Percentiles rank a stretch among this genome's conserved stretches.
Conservation (phyloP, 2,888 invertebrate species). For the Alviniconcha strummeri region DNA sequence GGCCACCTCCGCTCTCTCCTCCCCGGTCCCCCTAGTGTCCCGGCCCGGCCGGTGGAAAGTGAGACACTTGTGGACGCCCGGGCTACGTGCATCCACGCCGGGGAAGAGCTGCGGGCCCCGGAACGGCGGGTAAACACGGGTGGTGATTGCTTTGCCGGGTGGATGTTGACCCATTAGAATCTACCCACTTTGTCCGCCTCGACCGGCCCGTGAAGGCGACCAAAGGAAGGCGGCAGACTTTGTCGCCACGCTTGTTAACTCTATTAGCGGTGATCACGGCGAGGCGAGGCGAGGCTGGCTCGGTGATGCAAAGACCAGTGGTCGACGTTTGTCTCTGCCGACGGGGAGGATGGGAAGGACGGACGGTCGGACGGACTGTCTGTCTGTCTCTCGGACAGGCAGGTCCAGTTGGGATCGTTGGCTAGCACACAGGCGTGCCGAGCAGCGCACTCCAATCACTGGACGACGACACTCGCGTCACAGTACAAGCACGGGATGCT, state of each 20-base stretch:
- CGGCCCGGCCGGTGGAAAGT: slow-evolving; percentile 17
- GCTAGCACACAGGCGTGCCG: too few relatives aligned
- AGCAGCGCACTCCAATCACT: too few relatives aligned
- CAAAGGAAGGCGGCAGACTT: not conserved
- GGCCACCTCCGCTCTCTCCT: not conserved
- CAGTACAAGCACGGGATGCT: too few relatives aligned
- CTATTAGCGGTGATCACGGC: not conserved
- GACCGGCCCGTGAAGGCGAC: not conserved
- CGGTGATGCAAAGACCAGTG: not conserved
- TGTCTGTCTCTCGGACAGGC: not conserved
- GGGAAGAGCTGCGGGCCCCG: not conserved
- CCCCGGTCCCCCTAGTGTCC: slow-evolving; percentile 1
- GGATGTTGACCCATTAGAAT: slow-evolving; percentile 28
- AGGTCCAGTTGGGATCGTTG: too few relatives aligned
- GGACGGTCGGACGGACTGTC: not conserved
- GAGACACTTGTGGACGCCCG: slow-evolving; percentile 18
- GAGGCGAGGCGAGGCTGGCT: not conserved
- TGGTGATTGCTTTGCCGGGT: slow-evolving; percentile 22
- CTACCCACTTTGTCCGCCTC: not conserved
- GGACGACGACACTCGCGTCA: too few relatives aligned
- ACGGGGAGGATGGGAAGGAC: too few relatives aligned
- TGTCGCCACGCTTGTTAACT: slow-evolving; percentile 1
- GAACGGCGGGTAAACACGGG: slow-evolving; percentile 15
- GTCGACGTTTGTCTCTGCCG: too few relatives aligned
- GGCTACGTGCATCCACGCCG: slow-evolving; percentile 24